phyloP scores from a whole-genome alignment of 2,797 vertebrate genomes.

The Stomatorhinus walkeri region DNA sequence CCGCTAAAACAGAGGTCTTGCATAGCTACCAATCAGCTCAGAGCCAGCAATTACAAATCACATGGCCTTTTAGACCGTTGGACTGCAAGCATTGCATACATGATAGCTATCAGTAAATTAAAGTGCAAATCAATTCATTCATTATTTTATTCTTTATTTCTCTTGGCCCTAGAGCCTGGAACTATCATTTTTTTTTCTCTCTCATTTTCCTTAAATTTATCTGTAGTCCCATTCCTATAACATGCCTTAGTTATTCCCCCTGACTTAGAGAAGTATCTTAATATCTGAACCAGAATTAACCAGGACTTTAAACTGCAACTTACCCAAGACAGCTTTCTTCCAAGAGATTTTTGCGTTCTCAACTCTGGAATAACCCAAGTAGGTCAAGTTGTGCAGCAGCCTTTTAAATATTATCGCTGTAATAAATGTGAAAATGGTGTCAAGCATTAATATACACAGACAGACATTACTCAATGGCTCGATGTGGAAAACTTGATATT shows the following conservation, averaged over 20 bases:
- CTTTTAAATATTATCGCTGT: not conserved
- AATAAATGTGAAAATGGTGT: conserved; percentile 5
- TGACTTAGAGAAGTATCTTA: not conserved
- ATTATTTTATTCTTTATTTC: not conserved
- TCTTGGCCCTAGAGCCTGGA: not conserved
- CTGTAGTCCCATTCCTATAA: not conserved
- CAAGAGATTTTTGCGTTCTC: not conserved
- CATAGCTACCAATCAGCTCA: not conserved
- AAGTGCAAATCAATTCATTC: not conserved
- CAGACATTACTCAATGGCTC: not conserved
- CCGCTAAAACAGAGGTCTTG: not conserved
- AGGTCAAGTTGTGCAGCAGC: not conserved
- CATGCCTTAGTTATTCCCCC: not conserved
- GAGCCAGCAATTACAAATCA: not conserved
- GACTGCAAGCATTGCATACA: not conserved
- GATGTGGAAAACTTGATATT: not conserved
- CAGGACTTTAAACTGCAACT: not conserved
- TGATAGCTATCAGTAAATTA: not conserved
- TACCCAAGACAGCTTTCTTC: not conserved
- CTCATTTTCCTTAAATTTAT: not conserved
- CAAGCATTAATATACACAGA: not conserved
- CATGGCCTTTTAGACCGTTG: not conserved
- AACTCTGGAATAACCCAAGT: not conserved
- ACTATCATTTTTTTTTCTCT: not conserved
- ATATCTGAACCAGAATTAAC: not conserved